These are phyloP conservation scores for Semicossyphus pulcher DNA, from an alignment of 2,113 vertebrate species.

Conservation along the genomic window DNA sequence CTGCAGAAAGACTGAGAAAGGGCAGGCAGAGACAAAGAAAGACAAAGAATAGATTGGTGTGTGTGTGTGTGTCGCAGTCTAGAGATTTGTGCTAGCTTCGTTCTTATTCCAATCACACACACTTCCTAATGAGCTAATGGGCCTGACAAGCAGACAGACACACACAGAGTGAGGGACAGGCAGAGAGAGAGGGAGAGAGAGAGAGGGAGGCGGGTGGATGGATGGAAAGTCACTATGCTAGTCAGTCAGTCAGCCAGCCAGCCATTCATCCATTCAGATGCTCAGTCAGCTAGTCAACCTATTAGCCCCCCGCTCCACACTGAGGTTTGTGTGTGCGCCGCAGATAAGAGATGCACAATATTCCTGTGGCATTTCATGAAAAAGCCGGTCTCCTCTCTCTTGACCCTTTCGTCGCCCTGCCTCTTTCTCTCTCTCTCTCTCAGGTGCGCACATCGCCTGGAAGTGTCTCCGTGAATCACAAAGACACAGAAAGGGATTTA, in stretches of 20 bases:
- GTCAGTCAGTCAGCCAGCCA: constrained; percentile 45
- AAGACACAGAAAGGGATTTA: constrained; percentile 9
- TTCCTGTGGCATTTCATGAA: constrained; percentile 42
- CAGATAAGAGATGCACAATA: constrained; percentile 54
- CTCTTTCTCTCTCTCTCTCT: not conserved
- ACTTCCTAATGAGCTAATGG: constrained; percentile 77
- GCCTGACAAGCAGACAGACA: constrained; percentile 75
- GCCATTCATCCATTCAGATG: constrained; percentile 58
- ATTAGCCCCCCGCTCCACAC: constrained; percentile 54
- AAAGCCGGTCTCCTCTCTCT: not conserved
- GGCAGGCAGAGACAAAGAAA: constrained; percentile 60
- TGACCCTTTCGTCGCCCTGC: constrained; percentile 31
- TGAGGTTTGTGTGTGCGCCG: constrained; percentile 38
- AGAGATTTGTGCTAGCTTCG: constrained; percentile 66
- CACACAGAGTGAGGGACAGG: constrained; percentile 64
- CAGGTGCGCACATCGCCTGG: constrained; percentile 9
- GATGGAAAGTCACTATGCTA: constrained; percentile 66
- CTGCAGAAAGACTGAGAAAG: constrained; percentile 54
- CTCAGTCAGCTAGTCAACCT: constrained; percentile 58
- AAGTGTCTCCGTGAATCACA: constrained; percentile 25
- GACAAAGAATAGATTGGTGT: constrained; percentile 44
- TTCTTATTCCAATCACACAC: constrained; percentile 81
- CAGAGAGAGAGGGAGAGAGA: constrained; percentile 19
- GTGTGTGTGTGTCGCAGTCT: constrained; percentile 55
- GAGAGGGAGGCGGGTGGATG: constrained; percentile 38